phyloP scores from a whole-genome alignment of 2,113 vertebrate genomes.

The Psittacula cyanocephala region DNA sequence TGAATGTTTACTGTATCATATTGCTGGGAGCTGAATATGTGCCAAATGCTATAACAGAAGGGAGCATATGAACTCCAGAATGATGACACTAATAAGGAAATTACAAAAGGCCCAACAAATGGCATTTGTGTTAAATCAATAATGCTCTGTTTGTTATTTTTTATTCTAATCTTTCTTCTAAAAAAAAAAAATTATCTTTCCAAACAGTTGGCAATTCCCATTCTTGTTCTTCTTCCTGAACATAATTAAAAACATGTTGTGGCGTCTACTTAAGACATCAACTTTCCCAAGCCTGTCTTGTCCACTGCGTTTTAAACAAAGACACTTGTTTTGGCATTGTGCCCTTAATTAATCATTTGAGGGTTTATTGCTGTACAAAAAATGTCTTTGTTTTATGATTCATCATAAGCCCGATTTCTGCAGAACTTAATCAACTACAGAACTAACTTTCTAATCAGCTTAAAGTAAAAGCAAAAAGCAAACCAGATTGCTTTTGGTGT shows the following conservation, averaged over 20 bases:
- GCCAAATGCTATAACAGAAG: slow-evolving; percentile 71
- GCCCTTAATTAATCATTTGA: slow-evolving; percentile 85
- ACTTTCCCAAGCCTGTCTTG: slow-evolving; percentile 85
- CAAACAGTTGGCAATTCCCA: slow-evolving; percentile 82
- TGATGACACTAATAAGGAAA: slow-evolving; percentile 82
- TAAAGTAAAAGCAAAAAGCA: background rate
- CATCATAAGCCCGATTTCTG: slow-evolving; percentile 75
- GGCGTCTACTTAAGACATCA: slow-evolving; percentile 86
- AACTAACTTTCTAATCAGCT: slow-evolving; percentile 74
- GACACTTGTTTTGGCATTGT: slow-evolving; percentile 81
- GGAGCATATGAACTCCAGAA: slow-evolving; percentile 71
- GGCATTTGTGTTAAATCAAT: slow-evolving; percentile 85
- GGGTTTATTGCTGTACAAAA: slow-evolving; percentile 73
- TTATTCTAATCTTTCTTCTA: slow-evolving; percentile 78
- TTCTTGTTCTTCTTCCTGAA: slow-evolving; percentile 82
- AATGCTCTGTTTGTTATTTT: slow-evolving; percentile 78
- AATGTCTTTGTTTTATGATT: slow-evolving; percentile 78
- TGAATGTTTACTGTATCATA: slow-evolving; percentile 70
- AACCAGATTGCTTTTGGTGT: background rate
- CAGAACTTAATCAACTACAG: slow-evolving; percentile 76
- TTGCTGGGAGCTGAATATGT: slow-evolving; percentile 70
- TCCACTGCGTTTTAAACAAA: slow-evolving; percentile 84
- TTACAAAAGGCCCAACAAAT: slow-evolving; percentile 83
- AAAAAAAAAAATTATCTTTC: slow-evolving; percentile 80
- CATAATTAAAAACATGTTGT: slow-evolving; percentile 87